Evolutionary conservation across 1,140 invertebrate species (phyloP).

Genomic region (Adelges cooleyi): DNA sequence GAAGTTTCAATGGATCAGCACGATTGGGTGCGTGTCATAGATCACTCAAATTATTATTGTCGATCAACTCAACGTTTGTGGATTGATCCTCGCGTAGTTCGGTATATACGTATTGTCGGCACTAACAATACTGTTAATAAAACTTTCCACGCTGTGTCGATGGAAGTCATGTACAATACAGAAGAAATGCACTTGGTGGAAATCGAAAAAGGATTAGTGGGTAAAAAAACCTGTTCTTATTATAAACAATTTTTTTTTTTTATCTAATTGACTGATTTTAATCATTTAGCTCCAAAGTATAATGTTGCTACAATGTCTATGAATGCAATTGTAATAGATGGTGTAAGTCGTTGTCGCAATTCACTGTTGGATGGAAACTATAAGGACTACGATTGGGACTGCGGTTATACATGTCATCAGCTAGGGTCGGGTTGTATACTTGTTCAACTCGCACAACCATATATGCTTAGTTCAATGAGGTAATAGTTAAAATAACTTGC

Average conservation of each 20-base stretch:
- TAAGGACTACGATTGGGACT: slow-evolving; percentile 94
- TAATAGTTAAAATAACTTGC: too few relatives aligned
- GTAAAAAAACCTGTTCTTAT: slow-evolving; percentile 38
- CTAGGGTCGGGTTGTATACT: slow-evolving; percentile 88
- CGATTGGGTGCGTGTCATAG: slow-evolving; percentile 85
- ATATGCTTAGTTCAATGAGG: slow-evolving; percentile 82
- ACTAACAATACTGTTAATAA: slow-evolving; percentile 93
- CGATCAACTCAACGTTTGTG: slow-evolving; percentile 94
- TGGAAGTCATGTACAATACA: slow-evolving; percentile 78
- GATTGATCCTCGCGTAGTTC: slow-evolving; percentile 78
- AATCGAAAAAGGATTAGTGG: slow-evolving; percentile 49
- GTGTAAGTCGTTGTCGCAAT: slow-evolving; percentile 76
- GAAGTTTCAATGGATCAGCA: slow-evolving; percentile 93
- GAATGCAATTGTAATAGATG: slow-evolving; percentile 88
- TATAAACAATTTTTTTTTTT: not conserved
- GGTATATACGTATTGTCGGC: slow-evolving; percentile 80
- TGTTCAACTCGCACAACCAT: slow-evolving; percentile 92
- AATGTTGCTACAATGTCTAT: slow-evolving; percentile 85
- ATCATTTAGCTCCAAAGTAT: slow-evolving; percentile 64
- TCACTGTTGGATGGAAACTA: slow-evolving; percentile 92
- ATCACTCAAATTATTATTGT: slow-evolving; percentile 83
- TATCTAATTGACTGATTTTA: slow-evolving; percentile 24
- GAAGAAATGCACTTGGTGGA: slow-evolving; percentile 54
- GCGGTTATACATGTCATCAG: slow-evolving; percentile 97
- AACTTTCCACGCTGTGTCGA: slow-evolving; percentile 84